A percentile compares a stretch with the other conserved stretches of the same genome.
phyloP scores from a whole-genome alignment of 2,797 vertebrate species.

The Acanthornis magna region DNA sequence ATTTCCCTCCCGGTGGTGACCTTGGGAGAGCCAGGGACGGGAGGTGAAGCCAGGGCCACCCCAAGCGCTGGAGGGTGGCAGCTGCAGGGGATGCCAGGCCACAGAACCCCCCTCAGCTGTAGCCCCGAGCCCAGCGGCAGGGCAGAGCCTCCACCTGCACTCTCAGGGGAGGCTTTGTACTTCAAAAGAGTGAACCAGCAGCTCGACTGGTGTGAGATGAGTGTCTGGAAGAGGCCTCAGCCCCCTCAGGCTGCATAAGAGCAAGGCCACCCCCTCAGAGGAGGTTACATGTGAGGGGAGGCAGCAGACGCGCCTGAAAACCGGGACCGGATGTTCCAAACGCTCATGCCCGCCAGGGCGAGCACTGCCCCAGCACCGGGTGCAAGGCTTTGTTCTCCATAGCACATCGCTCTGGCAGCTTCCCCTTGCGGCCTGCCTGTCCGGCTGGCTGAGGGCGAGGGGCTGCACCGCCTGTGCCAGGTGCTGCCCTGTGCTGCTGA shows the following conservation, averaged over 20 bases:
- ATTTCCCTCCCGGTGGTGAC: rapidly evolving
- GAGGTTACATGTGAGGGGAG: background rate
- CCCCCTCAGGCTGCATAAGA: rapidly evolving
- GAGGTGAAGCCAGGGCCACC: background rate
- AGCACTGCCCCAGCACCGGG: rapidly evolving
- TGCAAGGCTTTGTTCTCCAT: background rate
- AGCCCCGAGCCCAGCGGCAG: rapidly evolving
- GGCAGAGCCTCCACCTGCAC: rapidly evolving
- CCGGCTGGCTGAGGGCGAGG: background rate
- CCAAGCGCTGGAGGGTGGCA: rapidly evolving
- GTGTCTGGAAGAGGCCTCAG: background rate
- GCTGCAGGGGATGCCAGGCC: rapidly evolving
- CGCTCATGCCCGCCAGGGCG: rapidly evolving
- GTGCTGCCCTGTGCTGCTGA: background rate
- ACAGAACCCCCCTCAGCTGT: too few relatives aligned
- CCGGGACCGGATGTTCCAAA: rapidly evolving
- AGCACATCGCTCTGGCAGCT: rapidly evolving
- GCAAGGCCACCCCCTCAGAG: rapidly evolving
- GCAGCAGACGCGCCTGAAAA: background rate
- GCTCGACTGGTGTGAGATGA: rapidly evolving
- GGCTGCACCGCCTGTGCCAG: rapidly evolving
- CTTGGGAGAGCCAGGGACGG: rapidly evolving
- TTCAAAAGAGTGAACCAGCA: background rate
- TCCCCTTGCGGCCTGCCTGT: background rate
- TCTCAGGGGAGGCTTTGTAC: background rate